Evolutionary conservation across 2,113 vertebrate genomes (phyloP), one percentile per base, ranked within the genome.

Genomic region (Oncorhynchus tshawytscha): DNA sequence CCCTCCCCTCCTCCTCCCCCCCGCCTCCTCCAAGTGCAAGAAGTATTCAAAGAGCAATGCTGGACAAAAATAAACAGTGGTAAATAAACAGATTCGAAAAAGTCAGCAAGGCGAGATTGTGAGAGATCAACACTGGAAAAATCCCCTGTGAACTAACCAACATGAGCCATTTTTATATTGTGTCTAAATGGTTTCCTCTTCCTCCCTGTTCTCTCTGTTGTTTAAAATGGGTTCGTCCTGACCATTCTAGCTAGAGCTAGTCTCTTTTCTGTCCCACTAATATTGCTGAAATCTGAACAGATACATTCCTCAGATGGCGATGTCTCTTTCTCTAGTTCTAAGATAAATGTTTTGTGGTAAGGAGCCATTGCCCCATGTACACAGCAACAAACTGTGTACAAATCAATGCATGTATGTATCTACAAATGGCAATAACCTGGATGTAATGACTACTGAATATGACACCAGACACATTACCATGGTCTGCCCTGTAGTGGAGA

Each of bases 51-150:
- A 72, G 70, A 54, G 72, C 22, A n/a, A 75, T 76, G 59, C 45
- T 2, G 51, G 78, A 83, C 70, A 57, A 78, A 87, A 91, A 88
- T 88, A 91, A 82, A 74, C 31, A 11, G 1, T 71, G 39, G 74
- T 73, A 88, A 86, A 86, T 79, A 89, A 88, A 88, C 80, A 88
- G 80, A 76, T 77, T 12, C 9, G 45, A 77, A 71, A 79, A 80
- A 74, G 65, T 73, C 78, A 49, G 9, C 48, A 69, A 39, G 72
- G 75, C 75, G 68, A 79, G 76, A 78, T 31, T 39, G 70, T 25
- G 7, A 81, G 75, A 83, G 71, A 82, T 82, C 84, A 85, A 77
- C 84, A 85, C 88, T 79, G 84, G 84, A 86, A 88, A 74, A 74
- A 49, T 20, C 34, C 71, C 67, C 48, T 59, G 70, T 68, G 75